phyloP scores from a whole-genome alignment of 2,797 vertebrate genomes.

The Bradypodion pumilum region DNA sequence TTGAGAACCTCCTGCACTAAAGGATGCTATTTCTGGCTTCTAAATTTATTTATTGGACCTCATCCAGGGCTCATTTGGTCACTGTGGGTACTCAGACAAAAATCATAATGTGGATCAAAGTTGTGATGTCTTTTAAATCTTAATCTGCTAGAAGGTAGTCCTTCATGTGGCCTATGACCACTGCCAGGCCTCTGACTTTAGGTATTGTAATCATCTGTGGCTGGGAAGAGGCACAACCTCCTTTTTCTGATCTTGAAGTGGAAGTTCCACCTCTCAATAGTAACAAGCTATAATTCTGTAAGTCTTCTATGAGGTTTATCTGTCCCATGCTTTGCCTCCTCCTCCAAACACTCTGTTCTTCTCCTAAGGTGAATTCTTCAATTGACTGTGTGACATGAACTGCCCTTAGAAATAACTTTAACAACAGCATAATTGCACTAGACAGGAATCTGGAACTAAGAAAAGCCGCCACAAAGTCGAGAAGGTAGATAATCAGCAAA shows the following conservation, averaged over 20 bases:
- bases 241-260: neutral
- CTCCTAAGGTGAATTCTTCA: neutral
- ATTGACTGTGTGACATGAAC: neutral
- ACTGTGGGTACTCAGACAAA: neutral
- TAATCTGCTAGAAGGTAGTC: neutral
- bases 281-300: neutral
- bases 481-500: neutral
- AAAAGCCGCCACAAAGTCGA: neutral
- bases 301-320: neutral
- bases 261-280: neutral
- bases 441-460: neutral
- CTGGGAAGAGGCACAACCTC: neutral
- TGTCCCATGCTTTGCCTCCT: neutral
- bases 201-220: neutral
- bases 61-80: too few relatives aligned
- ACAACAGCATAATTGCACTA: neutral
- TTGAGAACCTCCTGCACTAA: too few relatives aligned
- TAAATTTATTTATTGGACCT: too few relatives aligned
- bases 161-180: neutral
- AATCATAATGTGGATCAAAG: neutral
- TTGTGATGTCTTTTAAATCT: neutral
- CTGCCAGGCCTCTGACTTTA: too few relatives aligned
- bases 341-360: neutral
- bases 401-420: neutral
- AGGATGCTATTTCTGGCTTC: too few relatives aligned